Evolutionary conservation across 2,888 invertebrate species (phyloP), one percentile per base, ranked within the genome.

Genomic region (Helleia helle): DNA sequence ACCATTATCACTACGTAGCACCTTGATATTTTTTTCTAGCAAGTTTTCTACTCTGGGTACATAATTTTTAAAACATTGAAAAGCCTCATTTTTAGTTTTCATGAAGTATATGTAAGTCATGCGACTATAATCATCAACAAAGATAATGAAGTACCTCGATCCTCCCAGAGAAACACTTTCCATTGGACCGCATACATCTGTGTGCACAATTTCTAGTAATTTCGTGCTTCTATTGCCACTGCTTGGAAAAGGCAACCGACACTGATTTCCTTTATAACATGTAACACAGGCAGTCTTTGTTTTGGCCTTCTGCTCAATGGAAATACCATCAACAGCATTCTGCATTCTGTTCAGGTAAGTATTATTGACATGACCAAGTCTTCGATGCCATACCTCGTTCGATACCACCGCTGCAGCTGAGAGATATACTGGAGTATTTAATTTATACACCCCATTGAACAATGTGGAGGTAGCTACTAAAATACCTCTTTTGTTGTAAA

Each of bases 231-330:
- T 50, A 11, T 22, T 43, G 6, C 41, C 42, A 14, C 17, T 13
- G n/a, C 40, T 24, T n/a, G 34, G 11, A 31, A 52, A 54, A 22
- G 52, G 47, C 26, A 51, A 37, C 0, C 52, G 34, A 6, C 37
- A 36, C 15, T 53, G 52, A 14, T 52, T 53, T 0, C 52, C 53
- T 11, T 54, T 49, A n/a, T 49, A 51, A 36, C 52, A 54, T 8
- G 41, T 36, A 5, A 38, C 27, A 39, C 51, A 55, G 15, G 29
- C 43, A n/a, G 31, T 31, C 18, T 38, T 41, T 12, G 31, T 42
- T 34, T 38, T 4, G 12, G 30, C 37, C 22, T 15, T 43, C 3
- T 27, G 13, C 2, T 12, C 37, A 6, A 43, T 7, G 29, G 2
- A 27, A 7, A 40, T 11, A 14, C 43, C 29, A 7, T 42, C 28